A percentile compares a stretch with the other conserved stretches of the same genome.
phyloP scores from a whole-genome alignment of 1,140 invertebrate species.

The Aradophagus sp. region DNA sequence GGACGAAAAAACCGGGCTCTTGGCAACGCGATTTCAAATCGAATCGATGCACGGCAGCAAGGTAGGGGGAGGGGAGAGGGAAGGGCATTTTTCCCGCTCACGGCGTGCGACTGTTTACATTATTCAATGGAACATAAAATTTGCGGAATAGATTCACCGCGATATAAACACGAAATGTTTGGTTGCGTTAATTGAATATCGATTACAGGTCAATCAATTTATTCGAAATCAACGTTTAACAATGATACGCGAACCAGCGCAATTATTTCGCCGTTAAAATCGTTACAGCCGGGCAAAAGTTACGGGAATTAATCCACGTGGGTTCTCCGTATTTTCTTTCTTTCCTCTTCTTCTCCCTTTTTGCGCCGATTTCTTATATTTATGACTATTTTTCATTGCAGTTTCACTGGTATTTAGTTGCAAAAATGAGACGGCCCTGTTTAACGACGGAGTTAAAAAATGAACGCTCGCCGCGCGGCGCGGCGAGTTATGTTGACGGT shows the following conservation, averaged over 20 bases:
- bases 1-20: neutral
- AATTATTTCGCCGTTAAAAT: slow-evolving; percentile 56
- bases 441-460: slow-evolving; percentile 38
- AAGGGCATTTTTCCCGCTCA: slow-evolving; percentile 13
- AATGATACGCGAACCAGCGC: slow-evolving; percentile 39
- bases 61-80: too few species aligned
- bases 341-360: too few species aligned
- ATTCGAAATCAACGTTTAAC: slow-evolving; percentile 51
- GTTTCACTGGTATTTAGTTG: too few species aligned
- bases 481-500: too few species aligned
- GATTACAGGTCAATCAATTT: slow-evolving; percentile 57
- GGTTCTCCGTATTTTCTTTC: too few species aligned
- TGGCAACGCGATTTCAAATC: too few species aligned
- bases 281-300: slow-evolving; percentile 42
- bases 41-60: too few species aligned
- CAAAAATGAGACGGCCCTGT: too few species aligned
- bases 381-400: slow-evolving; percentile 33
- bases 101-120: slow-evolving; percentile 36
- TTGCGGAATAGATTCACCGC: slow-evolving; percentile 48
- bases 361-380: slow-evolving; percentile 30
- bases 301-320: slow-evolving; percentile 39
- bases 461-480: too few species aligned
- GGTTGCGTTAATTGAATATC: slow-evolving; percentile 56
- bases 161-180: slow-evolving; percentile 52
- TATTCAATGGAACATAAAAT: slow-evolving; percentile 52